Conservation (phyloP, 2,888 invertebrate genomes). For the Isotomurus palustris region DNA sequence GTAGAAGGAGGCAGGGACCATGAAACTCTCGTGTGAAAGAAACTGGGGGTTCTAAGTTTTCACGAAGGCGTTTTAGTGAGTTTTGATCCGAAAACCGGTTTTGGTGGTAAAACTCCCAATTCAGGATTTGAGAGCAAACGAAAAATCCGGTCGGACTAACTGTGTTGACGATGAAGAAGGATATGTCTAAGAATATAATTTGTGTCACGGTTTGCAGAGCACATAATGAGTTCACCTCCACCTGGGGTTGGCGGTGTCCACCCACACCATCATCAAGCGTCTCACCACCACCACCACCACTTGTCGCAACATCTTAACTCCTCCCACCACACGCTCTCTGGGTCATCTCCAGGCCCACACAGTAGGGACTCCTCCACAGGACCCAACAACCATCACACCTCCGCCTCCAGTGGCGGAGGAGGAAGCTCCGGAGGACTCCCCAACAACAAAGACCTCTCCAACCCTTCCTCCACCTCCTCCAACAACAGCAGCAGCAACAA, state of each 20-base stretch:
- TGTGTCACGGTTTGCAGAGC: constrained; percentile 22
- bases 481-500: not conserved
- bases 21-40: too few species aligned
- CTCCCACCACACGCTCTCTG: too few species aligned
- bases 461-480: constrained; percentile 26
- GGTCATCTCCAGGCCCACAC: not conserved
- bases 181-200: not conserved
- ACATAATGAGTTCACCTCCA: constrained; percentile 45
- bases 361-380: not conserved
- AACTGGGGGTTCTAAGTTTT: too few species aligned
- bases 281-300: constrained; percentile 30
- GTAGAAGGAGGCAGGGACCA: too few species aligned
- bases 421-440: constrained; percentile 20
- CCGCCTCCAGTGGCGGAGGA: constrained; percentile 1
- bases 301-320: constrained; percentile 22
- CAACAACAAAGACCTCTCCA: constrained; percentile 36
- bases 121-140: too few species aligned
- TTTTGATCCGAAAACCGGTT: too few species aligned
- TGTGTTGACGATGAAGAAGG: too few species aligned
- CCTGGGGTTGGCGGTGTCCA: constrained; percentile 21
- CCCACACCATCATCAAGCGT: not conserved
- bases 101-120: too few species aligned
- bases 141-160: too few species aligned
- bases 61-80: too few species aligned
- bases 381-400: not conserved